These are phyloP conservation scores for Poeciliopsis paucimaculata DNA, from an alignment of 2,797 vertebrate genomes.

Conservation along the genomic window DNA sequence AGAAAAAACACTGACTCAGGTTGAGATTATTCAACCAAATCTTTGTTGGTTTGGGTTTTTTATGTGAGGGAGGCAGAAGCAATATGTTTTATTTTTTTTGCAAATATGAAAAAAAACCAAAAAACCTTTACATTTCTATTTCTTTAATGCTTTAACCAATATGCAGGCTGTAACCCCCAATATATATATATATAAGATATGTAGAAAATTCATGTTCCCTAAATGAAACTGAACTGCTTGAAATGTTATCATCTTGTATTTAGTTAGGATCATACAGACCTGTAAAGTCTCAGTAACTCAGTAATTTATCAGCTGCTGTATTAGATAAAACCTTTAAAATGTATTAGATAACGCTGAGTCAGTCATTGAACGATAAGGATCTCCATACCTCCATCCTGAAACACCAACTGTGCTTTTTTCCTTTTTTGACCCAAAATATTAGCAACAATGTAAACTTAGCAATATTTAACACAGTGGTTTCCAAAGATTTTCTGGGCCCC, in stretches of 20 bases:
- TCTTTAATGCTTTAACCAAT: not conserved
- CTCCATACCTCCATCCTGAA: too few species aligned
- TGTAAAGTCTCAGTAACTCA: slow-evolving; percentile 66
- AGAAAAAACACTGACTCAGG: not conserved
- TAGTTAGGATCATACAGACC: slow-evolving; percentile 15
- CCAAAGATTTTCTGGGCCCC: too few species aligned
- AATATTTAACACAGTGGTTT: not conserved
- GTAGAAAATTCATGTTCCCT: not conserved
- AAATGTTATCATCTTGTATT: not conserved
- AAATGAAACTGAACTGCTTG: not conserved
- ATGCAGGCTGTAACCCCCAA: not conserved
- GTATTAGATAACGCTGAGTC: too few species aligned
- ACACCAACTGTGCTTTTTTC: not conserved
- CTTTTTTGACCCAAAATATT: not conserved
- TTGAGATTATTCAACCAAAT: not conserved
- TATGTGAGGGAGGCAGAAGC: not conserved
- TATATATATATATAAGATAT: not conserved
- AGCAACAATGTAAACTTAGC: not conserved
- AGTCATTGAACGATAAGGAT: too few species aligned
- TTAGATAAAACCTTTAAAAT: slow-evolving; percentile 64
- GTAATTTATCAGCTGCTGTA: slow-evolving; percentile 53
- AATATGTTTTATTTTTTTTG: not conserved
- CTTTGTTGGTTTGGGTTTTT: not conserved
- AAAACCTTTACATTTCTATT: not conserved
- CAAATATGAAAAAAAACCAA: too few species aligned